Base-by-base conservation (phyloP, 2,888 invertebrate genomes). In the Nemotelus pantherinus region DNA sequence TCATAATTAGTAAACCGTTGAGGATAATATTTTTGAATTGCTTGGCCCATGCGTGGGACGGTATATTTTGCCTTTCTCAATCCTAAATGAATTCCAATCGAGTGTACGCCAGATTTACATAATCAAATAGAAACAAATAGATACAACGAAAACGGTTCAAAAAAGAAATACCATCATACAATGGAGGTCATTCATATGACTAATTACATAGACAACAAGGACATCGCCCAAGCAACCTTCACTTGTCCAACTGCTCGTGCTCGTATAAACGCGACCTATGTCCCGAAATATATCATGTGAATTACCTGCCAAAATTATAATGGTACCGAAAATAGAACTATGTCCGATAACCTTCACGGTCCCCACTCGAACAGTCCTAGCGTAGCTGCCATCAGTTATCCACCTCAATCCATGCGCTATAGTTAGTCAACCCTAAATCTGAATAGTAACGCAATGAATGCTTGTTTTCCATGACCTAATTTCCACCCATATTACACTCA, bases 261-360 rank as follows among this genome's bases (percentile, higher is more conserved):
- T 47, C n/a, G n/a, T n/a, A 44, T 47, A 7, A 65, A 10, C 47
- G 44, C 47, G 47, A 65, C 65, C 47, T n/a, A 9, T 9, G 45
- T 65, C 70, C 70, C 6, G 55, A 70, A 70, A 70, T 70, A 70
- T 10, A 9, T 39, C 55, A 43, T 53, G 70, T 55, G 70, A 53
- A 50, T 53, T 43, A 55, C 70, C 70, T 55, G 53, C 70, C 70
- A 53, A 70, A 70, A 70, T 70, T 70, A 70, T 55, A 53, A 53
- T 70, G 55, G 70, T 70, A n/a, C n/a, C 55, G n/a, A 43, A 70
- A 70, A 70, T 70, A 70, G 70, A 70, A 70, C 43, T 70, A 41
- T 10, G 70, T 70, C 47, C 47, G n/a, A 70, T 50, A 70, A 70
- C 70, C 70, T 70, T 70, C 53, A 70, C 39, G 43, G 7, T 53